Evolutionary conservation across 2,888 invertebrate genomes (phyloP), one percentile per base, ranked within the genome.

Genomic region (Belgica antarctica): DNA sequence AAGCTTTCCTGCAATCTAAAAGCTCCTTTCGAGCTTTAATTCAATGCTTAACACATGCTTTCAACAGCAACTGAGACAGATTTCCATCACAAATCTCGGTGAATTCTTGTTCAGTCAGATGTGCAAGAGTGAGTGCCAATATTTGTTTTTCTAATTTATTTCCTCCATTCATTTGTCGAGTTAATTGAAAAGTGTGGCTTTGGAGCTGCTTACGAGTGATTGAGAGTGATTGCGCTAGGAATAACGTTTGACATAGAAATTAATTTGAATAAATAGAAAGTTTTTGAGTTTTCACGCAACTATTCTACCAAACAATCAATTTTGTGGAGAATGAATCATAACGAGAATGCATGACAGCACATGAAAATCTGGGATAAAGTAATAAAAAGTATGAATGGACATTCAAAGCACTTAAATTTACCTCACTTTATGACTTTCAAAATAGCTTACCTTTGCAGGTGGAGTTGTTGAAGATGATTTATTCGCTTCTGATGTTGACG

Each of bases 401-500:
- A 57, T 68, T 47, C 15, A 52, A 68, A 68, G 68, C 68, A 57
- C 22, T 68, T 68, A 19, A 52, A 57, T 52, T 68, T 46, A 27
- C 57, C 17, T 68, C 28, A 24, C 24, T 57, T 57, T 68, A 41
- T 65, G 24, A 15, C 28, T 68, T 7, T 46, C 19, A 5, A 25
- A 52, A 59, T 12, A 28, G 8, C 78, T 62, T 78, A 79, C 25
- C 72, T 73, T 59, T 74, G 75, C 59, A 74, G 74, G 57, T 73
- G 75, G 24, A 75, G 75, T 34, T 73, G 73, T 57, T 74, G 72
- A 57, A 75, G 73, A 65, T 75, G 75, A 71, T 81, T 80, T 69
- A 66, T 66, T 68, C 24, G 68, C 68, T 68, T 68, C 68, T 68
- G 68, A 24, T 68, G 68, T 47, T 68, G 68, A 68, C 47, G 47